A percentile compares a stretch with the other conserved stretches of the same genome.
Conservation (phyloP, 2,113 vertebrate genomes). For the Danio rerio region DNA sequence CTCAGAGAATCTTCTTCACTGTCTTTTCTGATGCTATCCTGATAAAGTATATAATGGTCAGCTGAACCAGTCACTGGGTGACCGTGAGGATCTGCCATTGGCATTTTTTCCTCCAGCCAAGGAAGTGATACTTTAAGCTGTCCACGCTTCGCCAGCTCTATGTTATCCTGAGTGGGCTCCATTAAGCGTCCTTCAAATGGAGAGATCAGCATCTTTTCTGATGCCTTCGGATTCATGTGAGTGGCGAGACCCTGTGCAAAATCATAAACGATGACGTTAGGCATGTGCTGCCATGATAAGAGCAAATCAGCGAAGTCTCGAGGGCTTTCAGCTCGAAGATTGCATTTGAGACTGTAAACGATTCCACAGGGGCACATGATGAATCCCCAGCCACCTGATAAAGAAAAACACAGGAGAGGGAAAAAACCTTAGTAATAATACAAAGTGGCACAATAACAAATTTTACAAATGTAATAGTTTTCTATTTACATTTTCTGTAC, state of each 20-base stretch:
- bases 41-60: conserved; percentile 45
- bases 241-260: conserved; percentile 45
- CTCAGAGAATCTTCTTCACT: conserved; percentile 32
- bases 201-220: conserved; percentile 11
- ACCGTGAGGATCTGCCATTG: neutral
- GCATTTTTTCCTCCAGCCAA: conserved; percentile 21
- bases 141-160: conserved; percentile 1
- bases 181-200: conserved; percentile 38
- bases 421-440: no score
- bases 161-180: conserved; percentile 17
- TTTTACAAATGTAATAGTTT: no score
- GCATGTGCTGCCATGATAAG: conserved; percentile 51
- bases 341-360: conserved; percentile 53
- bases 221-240: conserved; percentile 34
- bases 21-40: conserved; percentile 44
- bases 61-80: conserved; percentile 46
- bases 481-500: no score
- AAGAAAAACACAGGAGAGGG: neutral
- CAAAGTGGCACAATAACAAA: no score
- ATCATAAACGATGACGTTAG: conserved; percentile 55
- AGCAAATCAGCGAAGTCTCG: conserved; percentile 52
- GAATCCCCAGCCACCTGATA: conserved; percentile 47
- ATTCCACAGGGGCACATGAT: conserved; percentile 50
- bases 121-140: conserved; percentile 30
- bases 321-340: conserved; percentile 44